Base-by-base conservation (phyloP, 2,797 vertebrate species). In the Microctenopoma stevenorrisi region DNA sequence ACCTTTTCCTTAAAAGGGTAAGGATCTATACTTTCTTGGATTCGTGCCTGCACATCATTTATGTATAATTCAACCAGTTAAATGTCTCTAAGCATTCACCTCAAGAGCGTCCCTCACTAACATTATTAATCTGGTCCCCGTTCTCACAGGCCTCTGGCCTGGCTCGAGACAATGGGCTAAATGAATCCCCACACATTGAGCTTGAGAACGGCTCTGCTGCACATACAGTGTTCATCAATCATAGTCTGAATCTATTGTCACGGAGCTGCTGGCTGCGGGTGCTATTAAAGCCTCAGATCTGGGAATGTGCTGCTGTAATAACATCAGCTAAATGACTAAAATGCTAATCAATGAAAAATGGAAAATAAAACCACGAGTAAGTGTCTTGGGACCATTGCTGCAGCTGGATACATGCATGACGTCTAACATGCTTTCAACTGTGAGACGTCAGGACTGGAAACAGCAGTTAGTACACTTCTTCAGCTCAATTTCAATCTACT, bases 141-240 rank as follows among this genome's bases (percentile, higher is more conserved):
- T 68, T 80, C 76, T 80, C 83, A 70, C 75, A 78, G 82, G 52
- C 75, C 64, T 58, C 53, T 22, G 62, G 60, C 62, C 63, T 9
- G 26, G 42, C 83, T 43, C n/a, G 1, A 78, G 71, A 87, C 81
- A 89, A 86, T 72, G 76, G 76, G 57, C 55, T 49, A 61, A 79
- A 83, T 76, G 77, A 68, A 64, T 83, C 68, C 61, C 78, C 51
- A 74, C 73, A 64, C 75, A 64, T 3, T 1, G 52, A 48, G 78
- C 76, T 85, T 86, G 84, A 84, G 82, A 87, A 85, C 70, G 68
- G 67, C 60, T 66, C 25, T 4, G 76, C 72, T 25, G 62, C 74
- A 66, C 74, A 72, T 85, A 79, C 82, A 82, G 76, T 83, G 67
- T 74, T 76, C 86, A 88, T 89, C 78, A 71, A 83, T 88, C 88